Evolutionary conservation across 2,888 invertebrate species (phyloP).

Genomic region (Isoperla grammatica): DNA sequence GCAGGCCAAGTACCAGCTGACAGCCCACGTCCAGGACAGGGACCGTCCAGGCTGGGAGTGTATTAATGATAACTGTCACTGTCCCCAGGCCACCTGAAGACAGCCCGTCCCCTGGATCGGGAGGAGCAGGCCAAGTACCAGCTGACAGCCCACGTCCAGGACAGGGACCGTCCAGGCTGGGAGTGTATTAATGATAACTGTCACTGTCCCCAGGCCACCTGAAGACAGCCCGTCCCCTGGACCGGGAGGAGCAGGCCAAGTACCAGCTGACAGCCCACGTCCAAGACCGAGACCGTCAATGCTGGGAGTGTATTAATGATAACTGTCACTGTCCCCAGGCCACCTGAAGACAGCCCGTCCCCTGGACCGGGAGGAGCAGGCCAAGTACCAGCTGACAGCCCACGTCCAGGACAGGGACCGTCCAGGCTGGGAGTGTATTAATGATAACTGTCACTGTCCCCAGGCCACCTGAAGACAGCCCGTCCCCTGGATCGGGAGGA

Average conservation of each 20-base stretch:
- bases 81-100: constrained; percentile 71
- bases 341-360: constrained; percentile 62
- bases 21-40: constrained; percentile 80
- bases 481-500: constrained; percentile 74
- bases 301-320: too few relatives aligned
- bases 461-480: constrained; percentile 69
- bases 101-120: constrained; percentile 68
- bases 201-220: too few relatives aligned
- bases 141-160: constrained; percentile 77
- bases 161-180: constrained; percentile 66
- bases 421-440: constrained; percentile 75
- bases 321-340: too few relatives aligned
- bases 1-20: constrained; percentile 62
- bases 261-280: constrained; percentile 77
- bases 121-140: constrained; percentile 67
- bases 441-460: too few relatives aligned
- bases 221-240: constrained; percentile 64
- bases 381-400: constrained; percentile 66
- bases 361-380: constrained; percentile 73
- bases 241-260: constrained; percentile 67
- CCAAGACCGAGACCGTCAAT: constrained; percentile 65
- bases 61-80: too few relatives aligned
- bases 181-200: too few relatives aligned
- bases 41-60: constrained; percentile 71
- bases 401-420: constrained; percentile 77